These are phyloP conservation scores for Apamea monoglypha DNA, from an alignment of 2,888 invertebrate species.

Conservation along the genomic window DNA sequence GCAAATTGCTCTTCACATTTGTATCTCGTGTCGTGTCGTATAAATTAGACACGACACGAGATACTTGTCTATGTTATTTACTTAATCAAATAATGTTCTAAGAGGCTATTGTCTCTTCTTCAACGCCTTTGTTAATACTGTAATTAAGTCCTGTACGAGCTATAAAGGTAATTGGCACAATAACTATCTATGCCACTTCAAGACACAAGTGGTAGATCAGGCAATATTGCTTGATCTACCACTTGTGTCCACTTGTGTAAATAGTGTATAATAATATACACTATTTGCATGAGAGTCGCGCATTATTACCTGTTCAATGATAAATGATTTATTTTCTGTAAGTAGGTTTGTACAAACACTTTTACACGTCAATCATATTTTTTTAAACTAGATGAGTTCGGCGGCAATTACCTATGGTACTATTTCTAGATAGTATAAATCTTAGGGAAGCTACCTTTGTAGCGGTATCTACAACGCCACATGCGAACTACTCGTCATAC, in stretches of 20 bases:
- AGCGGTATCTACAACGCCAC: too few relatives aligned
- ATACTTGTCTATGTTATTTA: neutral
- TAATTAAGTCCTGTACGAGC: conserved; percentile 12
- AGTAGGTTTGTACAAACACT: too few relatives aligned
- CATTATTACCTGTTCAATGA: neutral
- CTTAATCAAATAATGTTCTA: neutral
- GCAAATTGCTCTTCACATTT: neutral
- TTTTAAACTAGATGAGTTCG: too few relatives aligned
- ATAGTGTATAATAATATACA: too few relatives aligned
- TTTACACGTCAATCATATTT: too few relatives aligned
- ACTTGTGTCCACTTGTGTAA: too few relatives aligned
- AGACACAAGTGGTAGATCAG: conserved; percentile 8
- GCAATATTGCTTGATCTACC: too few relatives aligned
- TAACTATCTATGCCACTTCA: neutral
- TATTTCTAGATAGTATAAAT: neutral
- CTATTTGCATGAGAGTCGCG: conserved; percentile 22
- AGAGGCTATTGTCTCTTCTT: neutral
- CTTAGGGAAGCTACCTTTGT: neutral
- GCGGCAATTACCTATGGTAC: neutral
- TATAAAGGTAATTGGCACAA: conserved; percentile 22
- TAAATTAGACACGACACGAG: neutral
- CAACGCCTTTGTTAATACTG: neutral
- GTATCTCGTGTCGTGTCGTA: neutral
- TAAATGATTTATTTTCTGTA: too few relatives aligned
- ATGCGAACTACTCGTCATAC: too few relatives aligned